These are phyloP conservation scores for Anarhynchus alexandrinus DNA, from an alignment of 2,113 vertebrate genomes.

Conservation along the genomic window DNA sequence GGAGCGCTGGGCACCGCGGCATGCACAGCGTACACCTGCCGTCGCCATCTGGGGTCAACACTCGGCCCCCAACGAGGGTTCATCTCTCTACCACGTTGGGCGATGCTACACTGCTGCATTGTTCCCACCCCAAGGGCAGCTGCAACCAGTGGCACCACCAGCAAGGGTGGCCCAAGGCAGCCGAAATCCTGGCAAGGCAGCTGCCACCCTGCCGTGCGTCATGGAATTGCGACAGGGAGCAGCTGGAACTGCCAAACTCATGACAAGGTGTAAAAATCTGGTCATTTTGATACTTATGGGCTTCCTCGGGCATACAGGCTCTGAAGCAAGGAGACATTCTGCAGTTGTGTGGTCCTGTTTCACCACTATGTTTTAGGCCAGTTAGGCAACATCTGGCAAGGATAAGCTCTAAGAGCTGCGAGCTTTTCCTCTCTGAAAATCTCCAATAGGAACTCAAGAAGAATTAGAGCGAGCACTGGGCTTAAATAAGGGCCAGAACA, in stretches of 20 bases:
- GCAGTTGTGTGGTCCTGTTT: background rate
- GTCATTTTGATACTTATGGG: background rate
- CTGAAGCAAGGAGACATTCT: background rate
- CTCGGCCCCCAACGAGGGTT: background rate
- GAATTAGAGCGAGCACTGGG: background rate
- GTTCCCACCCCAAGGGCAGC: background rate
- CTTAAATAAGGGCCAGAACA: background rate
- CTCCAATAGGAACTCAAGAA: background rate
- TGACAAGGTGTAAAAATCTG: background rate
- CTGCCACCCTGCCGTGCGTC: background rate
- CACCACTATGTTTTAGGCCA: background rate
- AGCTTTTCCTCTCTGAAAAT: background rate
- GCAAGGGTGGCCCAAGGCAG: background rate
- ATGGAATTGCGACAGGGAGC: background rate
- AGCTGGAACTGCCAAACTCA: background rate
- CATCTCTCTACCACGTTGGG: background rate
- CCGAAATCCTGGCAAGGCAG: background rate
- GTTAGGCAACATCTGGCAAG: background rate
- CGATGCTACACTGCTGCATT: accelerated
- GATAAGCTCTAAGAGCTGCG: background rate
- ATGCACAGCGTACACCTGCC: background rate
- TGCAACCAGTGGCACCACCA: background rate
- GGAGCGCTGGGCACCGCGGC: background rate
- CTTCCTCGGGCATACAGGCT: background rate
- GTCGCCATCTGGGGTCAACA: background rate